Base-by-base conservation (phyloP, 2,797 vertebrate genomes). In the Enteromius unitaeniatus region DNA sequence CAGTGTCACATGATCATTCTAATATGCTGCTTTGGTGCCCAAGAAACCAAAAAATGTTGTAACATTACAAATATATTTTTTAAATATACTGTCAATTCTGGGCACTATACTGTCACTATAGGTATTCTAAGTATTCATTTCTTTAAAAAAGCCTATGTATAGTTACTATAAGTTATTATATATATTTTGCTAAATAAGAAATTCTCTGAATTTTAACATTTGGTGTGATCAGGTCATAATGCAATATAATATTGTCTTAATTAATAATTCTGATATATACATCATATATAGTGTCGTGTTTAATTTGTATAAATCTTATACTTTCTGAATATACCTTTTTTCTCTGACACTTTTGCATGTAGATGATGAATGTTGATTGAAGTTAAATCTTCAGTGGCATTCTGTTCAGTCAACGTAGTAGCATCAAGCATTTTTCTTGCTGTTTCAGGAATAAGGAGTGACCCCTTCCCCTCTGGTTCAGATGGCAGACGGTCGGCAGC, bases 401-500 rank as follows among this genome's bases (percentile, higher is more conserved):
- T 73, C 9, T 73, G 42, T 65, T 47, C 17, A 21, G 6, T 28
- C 26, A 65, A 11, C 13, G 31, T 76, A 55, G n/a, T 15, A 37
- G 58, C 6, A 37, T 53, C 40, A 28, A 53, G 14, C 3, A 13
- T 14, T 62, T 31, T 37, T 55, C 6, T 15, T 49, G 6, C 42
- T 82, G 23, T 73, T 70, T 73, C 62, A 78, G 81, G 89, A 88
- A 86, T 84, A 87, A 89, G 83, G 88, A 91, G 87, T 91, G 87
- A 91, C 77, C 81, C 86, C 85, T 75, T 60, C 77, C 83, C 85
- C 73, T 68, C 70, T 55, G 62, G 79, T 87, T 89, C 90, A 91
- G 94, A 99, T 99, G 98, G 97, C 98, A 37, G 98, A 99, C 89
- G 95, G 97, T 91, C 96, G 95, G 93, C 96, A 98, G 89, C 97